These are phyloP conservation scores for Lasaia peninsularis DNA, from an alignment of 1,140 invertebrate species.

Conservation along the genomic window DNA sequence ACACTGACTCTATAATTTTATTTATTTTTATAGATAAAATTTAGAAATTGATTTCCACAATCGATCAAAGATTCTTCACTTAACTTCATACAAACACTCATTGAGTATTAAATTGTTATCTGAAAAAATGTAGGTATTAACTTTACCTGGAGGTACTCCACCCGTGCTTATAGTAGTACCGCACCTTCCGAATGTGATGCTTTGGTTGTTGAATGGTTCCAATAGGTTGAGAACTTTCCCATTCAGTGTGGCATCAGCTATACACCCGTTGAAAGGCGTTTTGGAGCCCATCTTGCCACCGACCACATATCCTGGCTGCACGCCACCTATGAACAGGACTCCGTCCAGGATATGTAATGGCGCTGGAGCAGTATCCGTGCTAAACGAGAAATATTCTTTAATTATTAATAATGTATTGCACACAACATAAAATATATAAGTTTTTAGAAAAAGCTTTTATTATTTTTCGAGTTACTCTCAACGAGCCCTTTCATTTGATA, in stretches of 20 bases:
- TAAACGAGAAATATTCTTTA: slow-evolving; percentile 31
- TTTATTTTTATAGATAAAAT: too few species aligned
- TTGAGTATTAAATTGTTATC: neutral
- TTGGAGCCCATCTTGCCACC: slow-evolving; percentile 53
- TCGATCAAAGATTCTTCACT: too few species aligned
- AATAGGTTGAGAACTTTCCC: slow-evolving; percentile 87
- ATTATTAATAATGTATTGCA: neutral
- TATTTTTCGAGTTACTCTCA: too few species aligned
- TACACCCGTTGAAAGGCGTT: slow-evolving; percentile 86
- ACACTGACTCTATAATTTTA: too few species aligned
- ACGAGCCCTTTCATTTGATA: too few species aligned
- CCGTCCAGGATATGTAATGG: slow-evolving; percentile 80
- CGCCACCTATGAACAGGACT: slow-evolving; percentile 90
- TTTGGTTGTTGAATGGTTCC: slow-evolving; percentile 49
- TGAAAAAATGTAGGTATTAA: too few species aligned
- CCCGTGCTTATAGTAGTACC: slow-evolving; percentile 51
- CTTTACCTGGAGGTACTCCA: slow-evolving; percentile 48
- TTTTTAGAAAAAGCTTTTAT: too few species aligned
- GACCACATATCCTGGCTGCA: slow-evolving; percentile 80
- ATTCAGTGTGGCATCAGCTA: slow-evolving; percentile 92
- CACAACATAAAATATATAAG: neutral
- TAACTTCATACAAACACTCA: too few species aligned
- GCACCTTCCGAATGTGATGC: slow-evolving; percentile 59
- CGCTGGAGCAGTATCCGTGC: slow-evolving; percentile 77
- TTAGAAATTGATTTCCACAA: too few species aligned